A percentile compares a stretch with the other conserved stretches of the same genome.
phyloP scores from a whole-genome alignment of 2,888 invertebrate genomes.

The Lycia hirtaria region DNA sequence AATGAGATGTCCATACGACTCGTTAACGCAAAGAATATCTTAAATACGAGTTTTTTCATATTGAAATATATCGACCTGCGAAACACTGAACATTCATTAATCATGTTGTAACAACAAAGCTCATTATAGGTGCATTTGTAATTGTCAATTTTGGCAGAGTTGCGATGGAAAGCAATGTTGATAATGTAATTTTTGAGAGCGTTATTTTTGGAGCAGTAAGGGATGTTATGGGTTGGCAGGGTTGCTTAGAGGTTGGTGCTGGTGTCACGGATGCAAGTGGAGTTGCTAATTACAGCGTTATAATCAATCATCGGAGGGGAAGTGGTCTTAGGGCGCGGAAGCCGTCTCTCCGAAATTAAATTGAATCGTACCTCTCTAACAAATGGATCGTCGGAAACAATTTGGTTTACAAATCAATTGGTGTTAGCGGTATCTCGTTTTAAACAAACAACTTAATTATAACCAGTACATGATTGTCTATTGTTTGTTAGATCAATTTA shows the following conservation, averaged over 20 bases:
- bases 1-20: slow-evolving; percentile 38
- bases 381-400: slow-evolving; percentile 35
- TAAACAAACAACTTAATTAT: too few relatives aligned
- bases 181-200: slow-evolving; percentile 47
- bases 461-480: too few relatives aligned
- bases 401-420: slow-evolving; percentile 33
- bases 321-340: slow-evolving; percentile 35
- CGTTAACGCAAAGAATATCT: slow-evolving; percentile 39
- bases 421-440: slow-evolving; percentile 3
- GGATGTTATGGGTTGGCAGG: slow-evolving; percentile 51
- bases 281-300: slow-evolving; percentile 72
- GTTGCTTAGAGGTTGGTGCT: slow-evolving; percentile 43
- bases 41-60: slow-evolving; percentile 40
- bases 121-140: slow-evolving; percentile 80
- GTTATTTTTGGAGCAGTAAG: slow-evolving; percentile 53
- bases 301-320: slow-evolving; percentile 70
- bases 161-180: slow-evolving; percentile 44
- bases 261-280: slow-evolving; percentile 60
- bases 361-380: slow-evolving; percentile 39
- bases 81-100: slow-evolving; percentile 67
- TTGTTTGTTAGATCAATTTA: too few relatives aligned
- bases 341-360: slow-evolving; percentile 38
- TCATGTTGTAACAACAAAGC: slow-evolving; percentile 72
- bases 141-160: slow-evolving; percentile 74
- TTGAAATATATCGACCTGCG: slow-evolving; percentile 40